These are phyloP conservation scores for Nyctereutes procyonoides DNA, from an alignment of 2,113 vertebrate species.

Conservation along the genomic window DNA sequence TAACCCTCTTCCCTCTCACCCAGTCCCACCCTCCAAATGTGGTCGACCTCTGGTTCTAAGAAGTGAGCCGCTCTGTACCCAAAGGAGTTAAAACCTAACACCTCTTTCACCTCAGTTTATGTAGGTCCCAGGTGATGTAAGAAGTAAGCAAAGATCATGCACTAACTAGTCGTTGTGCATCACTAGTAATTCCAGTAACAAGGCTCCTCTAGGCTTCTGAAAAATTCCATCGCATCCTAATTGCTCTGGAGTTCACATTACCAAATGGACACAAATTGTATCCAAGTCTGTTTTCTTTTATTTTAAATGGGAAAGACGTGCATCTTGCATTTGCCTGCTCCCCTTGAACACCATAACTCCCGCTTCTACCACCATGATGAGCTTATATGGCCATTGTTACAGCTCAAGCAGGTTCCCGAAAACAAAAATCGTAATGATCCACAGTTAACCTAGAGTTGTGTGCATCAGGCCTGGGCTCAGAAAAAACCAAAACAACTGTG, in stretches of 20 bases:
- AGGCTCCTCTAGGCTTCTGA: not conserved
- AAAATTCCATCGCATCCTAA: not conserved
- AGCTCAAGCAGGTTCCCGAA: slow-evolving; percentile 13
- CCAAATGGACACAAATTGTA: slow-evolving; percentile 11
- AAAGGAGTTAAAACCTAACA: slow-evolving; percentile 9
- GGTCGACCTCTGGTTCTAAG: slow-evolving; percentile 3
- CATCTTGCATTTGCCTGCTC: not conserved
- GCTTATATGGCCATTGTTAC: not conserved
- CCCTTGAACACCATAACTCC: not conserved
- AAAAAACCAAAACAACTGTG: not conserved
- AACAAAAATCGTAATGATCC: not conserved
- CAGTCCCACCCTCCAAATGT: not conserved
- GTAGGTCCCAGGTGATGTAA: not conserved
- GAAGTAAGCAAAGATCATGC: not conserved
- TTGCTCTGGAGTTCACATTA: not conserved
- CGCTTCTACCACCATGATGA: not conserved
- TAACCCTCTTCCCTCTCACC: not conserved
- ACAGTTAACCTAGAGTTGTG: not conserved
- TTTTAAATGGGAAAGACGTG: not conserved
- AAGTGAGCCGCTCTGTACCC: not conserved
- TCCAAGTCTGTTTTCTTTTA: not conserved
- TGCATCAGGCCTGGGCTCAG: not conserved
- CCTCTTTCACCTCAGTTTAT: not conserved
- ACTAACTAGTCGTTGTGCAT: not conserved
- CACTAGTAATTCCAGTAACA: not conserved